Evolutionary conservation across 2,113 vertebrate species (phyloP).

Genomic region (Sisor rabdophorus): DNA sequence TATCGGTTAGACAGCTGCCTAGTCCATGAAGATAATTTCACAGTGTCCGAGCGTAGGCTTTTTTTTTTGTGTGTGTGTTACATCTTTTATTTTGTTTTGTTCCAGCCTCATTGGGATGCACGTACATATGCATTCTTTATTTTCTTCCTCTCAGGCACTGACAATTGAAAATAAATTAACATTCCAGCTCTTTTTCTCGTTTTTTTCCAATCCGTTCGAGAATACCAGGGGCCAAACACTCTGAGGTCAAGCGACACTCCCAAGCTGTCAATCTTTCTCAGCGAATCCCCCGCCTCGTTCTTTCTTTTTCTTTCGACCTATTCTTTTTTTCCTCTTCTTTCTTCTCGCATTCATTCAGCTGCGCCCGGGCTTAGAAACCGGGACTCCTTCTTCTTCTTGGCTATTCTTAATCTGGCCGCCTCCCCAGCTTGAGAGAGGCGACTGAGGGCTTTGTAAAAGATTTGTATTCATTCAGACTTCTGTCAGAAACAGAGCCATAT

Average conservation of each 20-base stretch:
- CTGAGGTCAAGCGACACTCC: slow-evolving; percentile 70
- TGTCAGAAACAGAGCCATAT: slow-evolving; percentile 58
- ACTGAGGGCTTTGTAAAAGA: slow-evolving; percentile 64
- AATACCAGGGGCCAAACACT: slow-evolving; percentile 65
- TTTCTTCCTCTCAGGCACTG: slow-evolving; percentile 54
- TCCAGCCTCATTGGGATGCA: slow-evolving; percentile 67
- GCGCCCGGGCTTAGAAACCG: slow-evolving; percentile 45
- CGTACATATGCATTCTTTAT: slow-evolving; percentile 71
- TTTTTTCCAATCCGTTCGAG: slow-evolving; percentile 62
- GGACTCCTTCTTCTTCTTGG: slow-evolving; percentile 34
- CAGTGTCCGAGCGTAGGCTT: slow-evolving; percentile 53
- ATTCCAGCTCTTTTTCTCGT: slow-evolving; percentile 71
- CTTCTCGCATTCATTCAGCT: slow-evolving; percentile 63
- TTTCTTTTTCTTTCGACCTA: slow-evolving; percentile 57
- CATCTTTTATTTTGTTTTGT: slow-evolving; percentile 61
- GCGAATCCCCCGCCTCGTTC: slow-evolving; percentile 61
- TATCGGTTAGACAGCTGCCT: background rate
- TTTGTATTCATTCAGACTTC: slow-evolving; percentile 59
- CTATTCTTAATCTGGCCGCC: slow-evolving; percentile 58
- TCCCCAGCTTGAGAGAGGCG: slow-evolving; percentile 65
- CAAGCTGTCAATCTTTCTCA: slow-evolving; percentile 70
- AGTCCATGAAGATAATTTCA: background rate
- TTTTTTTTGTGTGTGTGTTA: no score
- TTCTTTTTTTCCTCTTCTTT: slow-evolving; percentile 61
- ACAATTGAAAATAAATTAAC: slow-evolving; percentile 80